phyloP scores from a whole-genome alignment of 1,140 invertebrate species.

The Caenorhabditis briggsae region DNA sequence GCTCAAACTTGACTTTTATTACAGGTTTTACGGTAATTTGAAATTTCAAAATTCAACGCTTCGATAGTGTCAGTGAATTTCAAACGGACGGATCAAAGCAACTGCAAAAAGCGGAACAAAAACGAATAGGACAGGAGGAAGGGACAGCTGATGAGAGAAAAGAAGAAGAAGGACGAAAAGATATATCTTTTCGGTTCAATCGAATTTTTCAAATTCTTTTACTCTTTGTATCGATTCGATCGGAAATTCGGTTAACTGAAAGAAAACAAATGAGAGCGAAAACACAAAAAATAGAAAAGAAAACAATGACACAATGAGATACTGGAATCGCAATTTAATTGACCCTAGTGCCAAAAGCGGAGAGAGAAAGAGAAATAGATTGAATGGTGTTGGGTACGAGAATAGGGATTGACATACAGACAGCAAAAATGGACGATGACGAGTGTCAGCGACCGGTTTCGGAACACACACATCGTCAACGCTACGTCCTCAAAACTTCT shows the following conservation, averaged over 20 bases:
- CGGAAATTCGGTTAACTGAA: neutral
- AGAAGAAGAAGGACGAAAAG: conserved; percentile 21
- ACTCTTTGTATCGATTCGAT: neutral
- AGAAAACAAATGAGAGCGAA: neutral
- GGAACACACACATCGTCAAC: conserved; percentile 4
- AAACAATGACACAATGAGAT: neutral
- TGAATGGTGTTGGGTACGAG: neutral
- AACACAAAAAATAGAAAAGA: neutral
- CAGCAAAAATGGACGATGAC: conserved; percentile 16
- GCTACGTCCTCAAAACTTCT: neutral
- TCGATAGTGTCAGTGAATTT: neutral
- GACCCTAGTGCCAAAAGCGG: neutral
- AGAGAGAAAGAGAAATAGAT: conserved; percentile 4
- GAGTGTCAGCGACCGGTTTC: conserved; percentile 28
- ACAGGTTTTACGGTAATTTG: no score
- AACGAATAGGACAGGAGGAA: neutral
- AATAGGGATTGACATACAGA: conserved; percentile 4
- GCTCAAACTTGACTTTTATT: no score
- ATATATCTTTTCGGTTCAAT: conserved; percentile 53
- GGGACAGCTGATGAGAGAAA: conserved; percentile 23
- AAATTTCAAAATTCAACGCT: no score
- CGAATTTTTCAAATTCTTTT: conserved; percentile 42
- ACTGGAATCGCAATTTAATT: conserved; percentile 16
- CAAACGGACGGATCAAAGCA: neutral
- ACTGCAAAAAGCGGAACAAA: conserved; percentile 1